Percentiles rank a stretch among this genome's conserved stretches.
phyloP scores from a whole-genome alignment of 2,797 vertebrate genomes.

The Ciconia nigra region DNA sequence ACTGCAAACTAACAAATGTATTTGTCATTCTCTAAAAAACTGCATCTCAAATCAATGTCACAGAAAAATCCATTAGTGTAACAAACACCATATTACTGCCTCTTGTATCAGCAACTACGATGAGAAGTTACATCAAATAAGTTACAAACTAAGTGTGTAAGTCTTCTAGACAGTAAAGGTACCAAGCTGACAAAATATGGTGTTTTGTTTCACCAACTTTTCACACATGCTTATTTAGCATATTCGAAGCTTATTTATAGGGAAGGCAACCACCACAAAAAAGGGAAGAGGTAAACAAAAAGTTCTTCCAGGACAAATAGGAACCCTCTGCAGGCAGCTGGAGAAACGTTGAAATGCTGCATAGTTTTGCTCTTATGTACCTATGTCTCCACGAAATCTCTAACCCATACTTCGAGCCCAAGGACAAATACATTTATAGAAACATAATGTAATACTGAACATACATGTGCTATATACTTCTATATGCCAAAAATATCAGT shows the following conservation, averaged over 20 bases:
- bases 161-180: not conserved
- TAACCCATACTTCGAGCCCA: not conserved
- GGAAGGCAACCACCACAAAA: not conserved
- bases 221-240: not conserved
- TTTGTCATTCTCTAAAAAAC: not conserved
- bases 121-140: not conserved
- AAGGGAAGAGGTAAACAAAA: not conserved
- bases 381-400: not conserved
- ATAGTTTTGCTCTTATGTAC: not conserved
- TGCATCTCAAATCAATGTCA: not conserved
- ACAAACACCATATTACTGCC: not conserved
- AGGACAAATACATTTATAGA: not conserved
- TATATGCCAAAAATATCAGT: not conserved
- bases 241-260: not conserved
- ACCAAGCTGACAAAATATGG: not conserved
- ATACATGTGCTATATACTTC: not conserved
- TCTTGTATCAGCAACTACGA: not conserved
- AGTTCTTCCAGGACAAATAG: not conserved
- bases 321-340: not conserved
- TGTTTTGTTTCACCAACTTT: not conserved
- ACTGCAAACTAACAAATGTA: conserved; percentile 84
- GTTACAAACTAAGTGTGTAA: not conserved
- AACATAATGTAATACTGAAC: not conserved
- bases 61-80: not conserved
- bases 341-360: not conserved